Percentiles rank a stretch among this genome's conserved stretches.
Evolutionary conservation across 2,113 vertebrate genomes (phyloP).

Genomic region (Rissa tridactyla): DNA sequence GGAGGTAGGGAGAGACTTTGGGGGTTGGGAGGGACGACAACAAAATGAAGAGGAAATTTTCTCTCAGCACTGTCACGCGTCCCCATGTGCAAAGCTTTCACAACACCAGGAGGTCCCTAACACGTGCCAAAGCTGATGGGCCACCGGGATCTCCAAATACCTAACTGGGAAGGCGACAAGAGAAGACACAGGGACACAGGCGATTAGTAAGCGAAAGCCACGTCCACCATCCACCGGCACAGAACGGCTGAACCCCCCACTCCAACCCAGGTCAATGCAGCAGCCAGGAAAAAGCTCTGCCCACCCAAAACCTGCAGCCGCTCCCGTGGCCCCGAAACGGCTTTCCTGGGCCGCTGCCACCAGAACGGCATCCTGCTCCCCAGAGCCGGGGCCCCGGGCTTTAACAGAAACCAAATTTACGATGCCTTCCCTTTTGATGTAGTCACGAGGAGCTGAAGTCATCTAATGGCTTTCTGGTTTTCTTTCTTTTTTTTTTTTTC

Average conservation of each 20-base stretch:
- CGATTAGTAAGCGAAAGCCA: background rate
- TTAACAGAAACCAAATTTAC: background rate
- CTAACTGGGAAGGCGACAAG: rapidly evolving
- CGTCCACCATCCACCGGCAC: rapidly evolving
- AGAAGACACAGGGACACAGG: background rate
- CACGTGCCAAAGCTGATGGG: background rate
- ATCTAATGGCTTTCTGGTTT: constrained; percentile 32
- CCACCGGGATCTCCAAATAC: background rate
- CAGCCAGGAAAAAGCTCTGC: background rate
- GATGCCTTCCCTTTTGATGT: background rate
- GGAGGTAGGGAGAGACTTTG: background rate
- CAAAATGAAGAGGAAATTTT: background rate
- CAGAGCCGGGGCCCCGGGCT: rapidly evolving
- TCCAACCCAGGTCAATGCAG: background rate
- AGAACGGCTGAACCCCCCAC: rapidly evolving
- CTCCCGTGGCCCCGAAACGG: rapidly evolving
- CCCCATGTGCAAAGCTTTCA: background rate
- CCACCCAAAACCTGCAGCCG: background rate
- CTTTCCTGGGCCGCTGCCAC: background rate
- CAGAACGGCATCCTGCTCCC: background rate
- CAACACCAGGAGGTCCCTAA: background rate
- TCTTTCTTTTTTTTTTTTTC: background rate
- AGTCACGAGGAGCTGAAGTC: constrained; percentile 8
- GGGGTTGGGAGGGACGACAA: background rate
- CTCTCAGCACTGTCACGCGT: background rate